phyloP scores from a whole-genome alignment of 2,888 invertebrate species.

The Bugula neritina region DNA sequence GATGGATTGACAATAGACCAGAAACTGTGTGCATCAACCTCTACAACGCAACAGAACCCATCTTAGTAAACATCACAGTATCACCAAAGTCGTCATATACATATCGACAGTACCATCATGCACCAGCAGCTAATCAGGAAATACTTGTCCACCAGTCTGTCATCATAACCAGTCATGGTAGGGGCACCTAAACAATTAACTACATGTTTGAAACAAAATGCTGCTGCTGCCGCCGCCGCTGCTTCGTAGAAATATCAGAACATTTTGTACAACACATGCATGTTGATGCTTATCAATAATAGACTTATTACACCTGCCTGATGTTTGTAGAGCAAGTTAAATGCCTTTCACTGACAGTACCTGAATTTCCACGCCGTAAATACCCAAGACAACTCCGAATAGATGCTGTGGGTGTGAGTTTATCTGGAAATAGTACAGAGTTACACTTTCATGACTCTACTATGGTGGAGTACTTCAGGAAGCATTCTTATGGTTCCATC shows the following conservation, averaged over 20 bases:
- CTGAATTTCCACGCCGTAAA: neutral
- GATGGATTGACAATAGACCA: neutral
- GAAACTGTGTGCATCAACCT: constrained; percentile 23
- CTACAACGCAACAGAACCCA: neutral
- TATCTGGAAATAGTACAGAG: neutral
- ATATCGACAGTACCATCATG: neutral
- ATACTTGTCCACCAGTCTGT: too few species aligned
- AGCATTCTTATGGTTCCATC: neutral
- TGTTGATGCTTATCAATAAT: too few species aligned
- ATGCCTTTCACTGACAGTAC: constrained; percentile 1
- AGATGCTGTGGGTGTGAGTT: neutral
- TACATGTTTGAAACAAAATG: too few species aligned
- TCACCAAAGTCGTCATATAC: neutral
- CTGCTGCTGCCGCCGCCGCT: too few species aligned
- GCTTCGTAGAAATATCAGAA: too few species aligned
- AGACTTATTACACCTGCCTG: too few species aligned
- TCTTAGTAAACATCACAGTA: neutral
- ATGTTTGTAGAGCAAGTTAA: neutral
- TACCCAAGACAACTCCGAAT: neutral
- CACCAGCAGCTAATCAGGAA: too few species aligned
- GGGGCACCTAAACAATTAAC: too few species aligned
- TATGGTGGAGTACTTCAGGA: neutral
- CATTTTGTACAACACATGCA: too few species aligned
- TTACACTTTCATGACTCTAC: neutral
- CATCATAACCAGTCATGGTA: too few species aligned